Conservation (phyloP, 1,140 invertebrate species). For the Stratiolaelaps scimitus region DNA sequence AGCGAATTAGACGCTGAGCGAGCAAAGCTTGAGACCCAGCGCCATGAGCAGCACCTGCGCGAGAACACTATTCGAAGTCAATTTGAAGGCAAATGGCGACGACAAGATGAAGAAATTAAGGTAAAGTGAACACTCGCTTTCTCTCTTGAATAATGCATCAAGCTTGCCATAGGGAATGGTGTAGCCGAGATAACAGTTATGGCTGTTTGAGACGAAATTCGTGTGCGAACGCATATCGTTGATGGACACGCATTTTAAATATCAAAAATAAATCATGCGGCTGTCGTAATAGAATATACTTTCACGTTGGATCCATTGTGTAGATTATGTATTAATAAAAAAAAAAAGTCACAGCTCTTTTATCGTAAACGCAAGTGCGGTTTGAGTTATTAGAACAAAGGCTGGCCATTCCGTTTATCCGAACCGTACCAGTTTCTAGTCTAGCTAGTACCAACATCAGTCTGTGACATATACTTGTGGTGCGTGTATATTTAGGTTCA, state of each 20-base stretch:
- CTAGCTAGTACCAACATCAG: too few species aligned
- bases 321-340: too few species aligned
- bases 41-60: slow-evolving; percentile 4
- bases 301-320: too few species aligned
- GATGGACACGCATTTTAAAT: not conserved
- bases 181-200: not conserved
- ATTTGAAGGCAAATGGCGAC: slow-evolving; percentile 16
- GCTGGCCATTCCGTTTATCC: too few species aligned
- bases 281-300: not conserved
- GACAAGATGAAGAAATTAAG: slow-evolving; percentile 15
- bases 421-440: too few species aligned
- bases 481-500: too few species aligned
- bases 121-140: not conserved
- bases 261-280: not conserved
- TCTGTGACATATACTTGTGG: too few species aligned
- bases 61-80: slow-evolving; percentile 22
- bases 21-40: not conserved
- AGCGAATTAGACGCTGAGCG: not conserved
- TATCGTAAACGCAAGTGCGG: too few species aligned
- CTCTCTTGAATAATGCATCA: not conserved
- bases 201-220: not conserved
- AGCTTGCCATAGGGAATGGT: too few species aligned
- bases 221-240: not conserved
- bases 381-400: too few species aligned
- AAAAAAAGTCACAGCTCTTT: too few species aligned